Conservation (phyloP, 2,888 invertebrate genomes). For the Carabus problematicus region DNA sequence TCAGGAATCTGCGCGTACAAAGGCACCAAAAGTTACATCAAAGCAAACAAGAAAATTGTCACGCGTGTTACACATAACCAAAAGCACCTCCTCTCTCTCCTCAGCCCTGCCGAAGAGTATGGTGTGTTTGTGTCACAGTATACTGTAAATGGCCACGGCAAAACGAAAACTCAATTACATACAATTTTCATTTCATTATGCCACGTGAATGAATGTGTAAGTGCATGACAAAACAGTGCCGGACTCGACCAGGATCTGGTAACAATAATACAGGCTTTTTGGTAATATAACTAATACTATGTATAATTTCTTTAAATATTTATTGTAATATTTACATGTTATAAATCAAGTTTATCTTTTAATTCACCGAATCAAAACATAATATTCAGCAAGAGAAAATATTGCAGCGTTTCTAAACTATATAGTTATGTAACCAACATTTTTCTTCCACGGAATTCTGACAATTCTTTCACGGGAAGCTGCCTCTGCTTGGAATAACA, state of each 20-base stretch:
- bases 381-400: too few relatives aligned
- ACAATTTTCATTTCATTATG: conserved; percentile 7
- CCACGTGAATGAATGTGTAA: background rate
- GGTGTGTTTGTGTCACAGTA: background rate
- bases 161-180: conserved; percentile 15
- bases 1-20: conserved; percentile 20
- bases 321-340: too few relatives aligned
- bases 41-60: conserved; percentile 38
- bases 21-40: conserved; percentile 35
- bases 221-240: background rate
- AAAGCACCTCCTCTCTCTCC: background rate
- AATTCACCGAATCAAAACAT: too few relatives aligned
- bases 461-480: too few relatives aligned
- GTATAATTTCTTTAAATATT: too few relatives aligned
- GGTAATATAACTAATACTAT: too few relatives aligned
- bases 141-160: background rate
- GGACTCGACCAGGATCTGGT: background rate
- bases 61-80: conserved; percentile 14
- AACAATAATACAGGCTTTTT: background rate
- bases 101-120: too few relatives aligned
- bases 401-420: too few relatives aligned
- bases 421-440: too few relatives aligned
- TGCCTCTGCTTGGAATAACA: too few relatives aligned
- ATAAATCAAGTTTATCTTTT: too few relatives aligned
- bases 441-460: too few relatives aligned